Base-by-base conservation (phyloP, 2,113 vertebrate genomes). In the Perca schrenkii region DNA sequence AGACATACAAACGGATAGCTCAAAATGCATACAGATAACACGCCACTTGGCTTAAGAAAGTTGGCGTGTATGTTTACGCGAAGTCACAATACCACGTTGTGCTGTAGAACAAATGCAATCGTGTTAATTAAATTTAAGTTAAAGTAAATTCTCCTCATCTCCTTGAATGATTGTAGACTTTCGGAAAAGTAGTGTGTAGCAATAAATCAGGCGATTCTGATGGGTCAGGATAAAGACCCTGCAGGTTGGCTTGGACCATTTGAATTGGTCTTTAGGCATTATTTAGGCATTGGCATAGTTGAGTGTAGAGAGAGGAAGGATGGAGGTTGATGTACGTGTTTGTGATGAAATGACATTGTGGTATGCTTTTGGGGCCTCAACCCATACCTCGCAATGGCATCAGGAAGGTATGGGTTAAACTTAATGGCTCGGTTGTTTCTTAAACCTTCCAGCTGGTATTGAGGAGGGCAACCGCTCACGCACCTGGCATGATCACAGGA, bases 371-470 rank as follows among this genome's bases (percentile, higher is more conserved):
- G 19, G 5, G 21, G n/a, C 31, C 21, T 61, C 31, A 65, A 31
- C 16, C 11, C 14, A 49, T 50, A 47, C 21, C n/a, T 66, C 5
- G 8, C n/a, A 31, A 25, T 62, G 11, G 17, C 28, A 69, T 43
- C 15, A 58, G 68, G 28, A 58, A 49, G 13, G 25, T 74, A 47
- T 22, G 49, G 52, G 34, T 80, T 83, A 54, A 73, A n/a, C 34
- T 56, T 28, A 84, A 87, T 85, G 53, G 63, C 60, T 11, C 0
- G 4, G 40, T 17, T 53, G n/a, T 74, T 77, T 58, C 2, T 77
- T 77, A 50, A 86, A 61, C n/a, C 43, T 56, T 53, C 66, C 65
- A 80, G 75, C 52, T 77, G 85, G 67, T 83, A 31, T 54, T 74
- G 56, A 69, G 68, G 66, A 79, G 67, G 70, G 21, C 40, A 74